Percentiles rank a stretch among this genome's conserved stretches.
Evolutionary conservation across 2,113 vertebrate genomes (phyloP).

Genomic region (Leptosomus discolor): DNA sequence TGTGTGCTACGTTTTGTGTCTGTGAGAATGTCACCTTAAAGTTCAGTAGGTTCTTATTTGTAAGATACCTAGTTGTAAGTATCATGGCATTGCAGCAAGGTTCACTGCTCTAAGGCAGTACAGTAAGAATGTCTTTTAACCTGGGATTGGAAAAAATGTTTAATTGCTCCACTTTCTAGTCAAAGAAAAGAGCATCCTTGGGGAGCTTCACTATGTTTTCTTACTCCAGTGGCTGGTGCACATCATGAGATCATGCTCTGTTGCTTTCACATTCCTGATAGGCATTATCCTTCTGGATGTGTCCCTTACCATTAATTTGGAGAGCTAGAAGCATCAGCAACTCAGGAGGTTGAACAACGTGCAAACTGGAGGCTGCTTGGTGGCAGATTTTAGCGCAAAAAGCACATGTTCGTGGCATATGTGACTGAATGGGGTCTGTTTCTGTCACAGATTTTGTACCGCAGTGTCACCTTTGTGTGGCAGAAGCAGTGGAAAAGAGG

Average conservation of each 20-base stretch:
- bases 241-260: not conserved
- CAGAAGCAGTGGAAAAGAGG: not conserved
- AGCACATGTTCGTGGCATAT: not conserved
- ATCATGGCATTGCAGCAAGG: not conserved
- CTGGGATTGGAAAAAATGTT: not conserved
- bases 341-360: not conserved
- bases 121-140: not conserved
- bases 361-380: not conserved
- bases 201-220: not conserved
- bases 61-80: not conserved
- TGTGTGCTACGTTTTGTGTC: not conserved
- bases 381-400: not conserved
- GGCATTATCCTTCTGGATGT: not conserved
- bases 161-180: not conserved
- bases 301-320: not conserved
- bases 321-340: not conserved
- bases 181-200: not conserved
- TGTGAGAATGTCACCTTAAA: not conserved
- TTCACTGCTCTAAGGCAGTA: not conserved
- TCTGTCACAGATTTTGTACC: not conserved
- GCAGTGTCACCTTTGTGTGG: not conserved
- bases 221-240: not conserved
- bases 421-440: not conserved
- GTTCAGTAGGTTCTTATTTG: not conserved
- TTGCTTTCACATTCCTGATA: not conserved